phyloP scores from a whole-genome alignment of 1,140 invertebrate genomes.

The Riptortus pedestris region DNA sequence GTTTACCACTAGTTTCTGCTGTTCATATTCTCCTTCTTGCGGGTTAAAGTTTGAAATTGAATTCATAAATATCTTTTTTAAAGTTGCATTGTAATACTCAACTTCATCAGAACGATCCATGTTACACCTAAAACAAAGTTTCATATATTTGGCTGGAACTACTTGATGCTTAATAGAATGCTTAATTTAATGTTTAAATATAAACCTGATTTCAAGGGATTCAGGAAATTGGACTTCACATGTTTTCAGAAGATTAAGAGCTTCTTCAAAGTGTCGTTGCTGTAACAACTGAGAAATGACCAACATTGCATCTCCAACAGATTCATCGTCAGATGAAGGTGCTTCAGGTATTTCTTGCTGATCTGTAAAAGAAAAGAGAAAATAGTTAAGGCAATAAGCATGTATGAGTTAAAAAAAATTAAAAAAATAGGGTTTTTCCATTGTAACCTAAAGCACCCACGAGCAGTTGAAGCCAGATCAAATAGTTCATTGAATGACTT shows the following conservation, averaged over 20 bases:
- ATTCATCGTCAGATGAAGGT: background rate
- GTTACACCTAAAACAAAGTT: constrained; percentile 19
- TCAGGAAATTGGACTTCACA: constrained; percentile 26
- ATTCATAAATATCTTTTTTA: constrained; percentile 27
- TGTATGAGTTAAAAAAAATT: too few relatives aligned
- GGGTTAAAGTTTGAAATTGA: background rate
- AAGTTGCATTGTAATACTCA: constrained; percentile 22
- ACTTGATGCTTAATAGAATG: too few relatives aligned
- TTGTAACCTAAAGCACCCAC: too few relatives aligned
- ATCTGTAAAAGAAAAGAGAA: constrained; percentile 2
- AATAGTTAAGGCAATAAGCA: too few relatives aligned
- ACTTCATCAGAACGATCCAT: constrained; percentile 18
- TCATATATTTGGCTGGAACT: background rate
- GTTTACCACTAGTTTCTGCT: constrained; percentile 1
- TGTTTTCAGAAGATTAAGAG: constrained; percentile 14
- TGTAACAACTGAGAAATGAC: constrained; percentile 22
- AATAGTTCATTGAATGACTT: too few relatives aligned
- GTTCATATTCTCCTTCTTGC: constrained; percentile 9
- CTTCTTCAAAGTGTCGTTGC: constrained; percentile 23
- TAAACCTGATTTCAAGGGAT: constrained; percentile 26
- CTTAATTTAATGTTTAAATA: too few relatives aligned
- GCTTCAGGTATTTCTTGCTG: background rate
- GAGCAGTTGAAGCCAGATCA: too few relatives aligned
- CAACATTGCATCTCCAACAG: constrained; percentile 17
- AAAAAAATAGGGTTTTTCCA: too few relatives aligned